Conservation (phyloP, 1,140 invertebrate genomes). For the Calephelis virginiensis region DNA sequence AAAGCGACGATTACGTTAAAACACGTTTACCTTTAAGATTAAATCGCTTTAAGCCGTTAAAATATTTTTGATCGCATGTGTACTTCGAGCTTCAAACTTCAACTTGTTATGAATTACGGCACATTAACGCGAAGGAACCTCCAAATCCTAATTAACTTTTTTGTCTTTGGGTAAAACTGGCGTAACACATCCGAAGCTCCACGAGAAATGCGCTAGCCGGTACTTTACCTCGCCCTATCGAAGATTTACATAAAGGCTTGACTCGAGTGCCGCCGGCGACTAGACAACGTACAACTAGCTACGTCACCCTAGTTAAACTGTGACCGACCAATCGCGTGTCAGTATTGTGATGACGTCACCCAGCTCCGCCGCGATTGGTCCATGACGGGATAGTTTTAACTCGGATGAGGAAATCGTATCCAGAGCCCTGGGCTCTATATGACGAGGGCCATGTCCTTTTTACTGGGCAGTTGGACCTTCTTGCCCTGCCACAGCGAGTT, state of each 20-base stretch:
- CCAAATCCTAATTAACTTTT: constrained; percentile 11
- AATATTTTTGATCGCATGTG: constrained; percentile 19
- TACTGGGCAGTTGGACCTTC: constrained; percentile 93
- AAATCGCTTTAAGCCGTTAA: constrained; percentile 29
- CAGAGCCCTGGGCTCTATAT: constrained; percentile 80
- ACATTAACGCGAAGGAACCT: constrained; percentile 13
- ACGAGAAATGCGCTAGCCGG: constrained; percentile 42
- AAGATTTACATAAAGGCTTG: constrained; percentile 56
- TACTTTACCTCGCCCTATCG: constrained; percentile 46
- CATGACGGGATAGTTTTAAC: constrained; percentile 21
- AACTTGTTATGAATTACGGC: background rate
- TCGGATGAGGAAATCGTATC: constrained; percentile 14
- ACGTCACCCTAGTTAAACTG: constrained; percentile 22
- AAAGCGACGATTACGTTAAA: constrained; percentile 39
- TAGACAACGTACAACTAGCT: constrained; percentile 47
- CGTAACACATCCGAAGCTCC: constrained; percentile 15
- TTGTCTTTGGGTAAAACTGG: constrained; percentile 16
- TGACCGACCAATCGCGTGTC: constrained; percentile 20
- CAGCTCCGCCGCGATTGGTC: constrained; percentile 17
- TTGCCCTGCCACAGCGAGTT: constrained; percentile 98
- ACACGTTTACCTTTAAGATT: constrained; percentile 32
- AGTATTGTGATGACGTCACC: constrained; percentile 19
- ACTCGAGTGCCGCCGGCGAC: constrained; percentile 63
- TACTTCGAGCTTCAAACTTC: constrained; percentile 16
- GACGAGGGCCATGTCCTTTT: constrained; percentile 95